Base-by-base conservation (phyloP, 1,140 invertebrate genomes). In the Hormaphis cornu region DNA sequence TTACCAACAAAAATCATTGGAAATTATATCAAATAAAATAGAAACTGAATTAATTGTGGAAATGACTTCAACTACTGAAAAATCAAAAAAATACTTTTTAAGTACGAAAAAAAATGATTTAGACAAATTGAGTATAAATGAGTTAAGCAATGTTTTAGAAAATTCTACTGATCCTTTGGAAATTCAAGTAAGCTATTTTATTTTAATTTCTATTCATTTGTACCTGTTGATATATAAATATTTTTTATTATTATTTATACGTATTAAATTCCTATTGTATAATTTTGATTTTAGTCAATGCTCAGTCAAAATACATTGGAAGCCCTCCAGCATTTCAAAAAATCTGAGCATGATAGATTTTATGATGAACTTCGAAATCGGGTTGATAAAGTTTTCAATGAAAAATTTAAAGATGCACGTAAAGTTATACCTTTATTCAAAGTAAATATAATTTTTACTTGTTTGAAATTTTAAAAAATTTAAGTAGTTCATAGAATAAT, bases 11-110 rank as follows among this genome's bases (percentile, higher is more conserved):
- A 66, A 66, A 9, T 33, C n/a, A 33, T 66, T 66, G 50, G 61
- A 66, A 66, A 66, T 14, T 20, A 66, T 66, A 33, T 66, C 61
- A 50, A 66, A 33, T 48, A 48, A 48, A 1, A 33, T 66, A 33
- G 14, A 48, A 66, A 16, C 61, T 35, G 61, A 66, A 3, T 16
- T 66, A 16, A 22, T 48, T 48, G 18, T n/a, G 8, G 61, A 66
- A 66, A 33, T 50, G 2, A 26, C 7, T 1, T 66, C 42, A 16
- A 66, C n/a, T 16, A 50, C 18, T 24, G 33, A 35, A 50, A 24
- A 35, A 5, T 48, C 42, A 66, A 66, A 20, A 33, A 66, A 50
- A 48, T 40, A 16, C 1, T 50, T 46, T 22, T 16, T 10, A 1
- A 50, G 20, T 33, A 33, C 50, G 9, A 66, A 44, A 22, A 66